A percentile compares a stretch with the other conserved stretches of the same genome.
phyloP scores from a whole-genome alignment of 2,888 invertebrate genomes.

The Nectonema munidae region DNA sequence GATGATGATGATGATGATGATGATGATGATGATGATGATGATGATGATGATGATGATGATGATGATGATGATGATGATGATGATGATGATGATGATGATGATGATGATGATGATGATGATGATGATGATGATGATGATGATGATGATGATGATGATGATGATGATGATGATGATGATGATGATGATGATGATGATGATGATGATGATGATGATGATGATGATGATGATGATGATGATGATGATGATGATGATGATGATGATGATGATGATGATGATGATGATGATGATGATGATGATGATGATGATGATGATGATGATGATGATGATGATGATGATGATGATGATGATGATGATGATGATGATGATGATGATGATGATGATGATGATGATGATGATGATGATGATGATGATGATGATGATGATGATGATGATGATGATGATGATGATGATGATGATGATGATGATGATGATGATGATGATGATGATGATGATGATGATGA shows the following conservation, averaged over 20 bases:
- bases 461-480: slow-evolving; percentile 12
- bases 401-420: slow-evolving; percentile 14
- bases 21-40: slow-evolving; percentile 13
- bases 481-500: slow-evolving; percentile 14
- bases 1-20: slow-evolving; percentile 13
- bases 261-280: slow-evolving; percentile 14
- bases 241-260: slow-evolving; percentile 13
- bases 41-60: slow-evolving; percentile 14
- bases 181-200: slow-evolving; percentile 14
- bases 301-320: slow-evolving; percentile 13
- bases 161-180: slow-evolving; percentile 12
- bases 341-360: slow-evolving; percentile 14
- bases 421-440: slow-evolving; percentile 14
- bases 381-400: slow-evolving; percentile 12
- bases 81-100: slow-evolving; percentile 12
- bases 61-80: slow-evolving; percentile 14
- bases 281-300: slow-evolving; percentile 14
- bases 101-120: slow-evolving; percentile 14
- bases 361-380: slow-evolving; percentile 14
- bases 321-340: slow-evolving; percentile 13
- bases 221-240: slow-evolving; percentile 13
- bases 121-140: slow-evolving; percentile 14
- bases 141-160: slow-evolving; percentile 14
- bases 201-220: slow-evolving; percentile 14
- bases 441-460: slow-evolving; percentile 14